Evolutionary conservation across 1,140 invertebrate genomes (phyloP).

Genomic region (Neotoxoptera formosana): DNA sequence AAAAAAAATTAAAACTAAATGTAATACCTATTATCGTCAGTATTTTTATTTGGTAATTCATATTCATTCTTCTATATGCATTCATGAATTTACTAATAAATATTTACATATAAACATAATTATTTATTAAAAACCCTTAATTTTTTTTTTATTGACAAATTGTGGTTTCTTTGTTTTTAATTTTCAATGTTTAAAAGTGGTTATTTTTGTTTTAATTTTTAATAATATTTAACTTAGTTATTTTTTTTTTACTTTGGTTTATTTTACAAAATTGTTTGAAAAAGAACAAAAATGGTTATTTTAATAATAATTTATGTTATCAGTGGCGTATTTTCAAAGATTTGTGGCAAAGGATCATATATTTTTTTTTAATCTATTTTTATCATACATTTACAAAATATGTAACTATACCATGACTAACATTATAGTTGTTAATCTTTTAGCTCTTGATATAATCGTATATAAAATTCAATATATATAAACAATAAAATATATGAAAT

Average conservation of each 20-base stretch:
- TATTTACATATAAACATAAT: not conserved
- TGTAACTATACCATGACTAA: not conserved
- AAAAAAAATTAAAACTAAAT: not conserved
- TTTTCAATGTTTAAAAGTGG: slow-evolving; percentile 14
- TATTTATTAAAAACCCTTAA: not conserved
- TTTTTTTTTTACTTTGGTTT: slow-evolving; percentile 52
- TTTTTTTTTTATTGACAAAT: not conserved
- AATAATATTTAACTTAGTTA: slow-evolving; percentile 13
- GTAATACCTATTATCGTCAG: slow-evolving; percentile 10
- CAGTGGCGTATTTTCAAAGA: slow-evolving; percentile 24
- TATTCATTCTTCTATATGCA: not conserved
- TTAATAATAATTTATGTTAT: slow-evolving; percentile 46
- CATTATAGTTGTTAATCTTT: not conserved
- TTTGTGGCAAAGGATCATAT: not conserved
- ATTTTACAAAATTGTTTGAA: slow-evolving; percentile 34
- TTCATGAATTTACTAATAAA: slow-evolving; percentile 2
- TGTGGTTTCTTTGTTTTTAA: not conserved
- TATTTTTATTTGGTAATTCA: slow-evolving; percentile 21
- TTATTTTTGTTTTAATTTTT: slow-evolving; percentile 41
- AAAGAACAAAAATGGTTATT: slow-evolving; percentile 6
- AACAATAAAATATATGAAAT: not conserved
- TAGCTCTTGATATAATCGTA: not conserved
- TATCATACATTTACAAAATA: not conserved
- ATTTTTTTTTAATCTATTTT: not conserved
- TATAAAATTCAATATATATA: not conserved